phyloP scores from a whole-genome alignment of 2,888 invertebrate genomes.

The Rapana venosa region DNA sequence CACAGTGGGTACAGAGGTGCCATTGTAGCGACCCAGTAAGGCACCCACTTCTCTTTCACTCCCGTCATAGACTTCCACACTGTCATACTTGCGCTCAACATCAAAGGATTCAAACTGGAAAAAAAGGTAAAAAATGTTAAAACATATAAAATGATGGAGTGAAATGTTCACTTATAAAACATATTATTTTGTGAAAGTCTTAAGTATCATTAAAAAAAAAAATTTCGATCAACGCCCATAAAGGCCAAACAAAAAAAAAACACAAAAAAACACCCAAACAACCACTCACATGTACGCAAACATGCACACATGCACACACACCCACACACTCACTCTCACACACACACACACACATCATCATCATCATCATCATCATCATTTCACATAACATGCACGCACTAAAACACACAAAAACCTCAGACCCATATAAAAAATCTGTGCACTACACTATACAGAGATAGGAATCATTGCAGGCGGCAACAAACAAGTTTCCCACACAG shows the following conservation, averaged over 20 bases:
- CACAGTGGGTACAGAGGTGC: slow-evolving; percentile 49
- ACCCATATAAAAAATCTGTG: too few relatives aligned
- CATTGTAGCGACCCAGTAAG: slow-evolving; percentile 56
- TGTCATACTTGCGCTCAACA: slow-evolving; percentile 64
- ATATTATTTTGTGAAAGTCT: too few relatives aligned
- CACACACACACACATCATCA: too few relatives aligned
- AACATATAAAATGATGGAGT: background rate
- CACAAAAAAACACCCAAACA: background rate
- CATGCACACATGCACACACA: background rate
- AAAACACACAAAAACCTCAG: too few relatives aligned
- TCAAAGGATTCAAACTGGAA: slow-evolving; percentile 66
- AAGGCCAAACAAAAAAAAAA: background rate
- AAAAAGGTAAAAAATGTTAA: slow-evolving; percentile 16
- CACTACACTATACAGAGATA: too few relatives aligned
- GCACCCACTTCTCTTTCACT: slow-evolving; percentile 49
- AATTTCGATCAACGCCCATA: too few relatives aligned
- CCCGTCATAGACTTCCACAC: slow-evolving; percentile 65
- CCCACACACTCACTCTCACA: too few relatives aligned
- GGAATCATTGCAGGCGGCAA: too few relatives aligned
- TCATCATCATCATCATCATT: too few relatives aligned
- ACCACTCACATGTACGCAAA: background rate
- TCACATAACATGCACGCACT: too few relatives aligned
- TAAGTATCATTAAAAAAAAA: too few relatives aligned
- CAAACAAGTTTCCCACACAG: too few relatives aligned
- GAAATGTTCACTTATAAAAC: background rate